Base-by-base conservation (phyloP, 2,888 invertebrate genomes). In the Tenthredo distinguenda region DNA sequence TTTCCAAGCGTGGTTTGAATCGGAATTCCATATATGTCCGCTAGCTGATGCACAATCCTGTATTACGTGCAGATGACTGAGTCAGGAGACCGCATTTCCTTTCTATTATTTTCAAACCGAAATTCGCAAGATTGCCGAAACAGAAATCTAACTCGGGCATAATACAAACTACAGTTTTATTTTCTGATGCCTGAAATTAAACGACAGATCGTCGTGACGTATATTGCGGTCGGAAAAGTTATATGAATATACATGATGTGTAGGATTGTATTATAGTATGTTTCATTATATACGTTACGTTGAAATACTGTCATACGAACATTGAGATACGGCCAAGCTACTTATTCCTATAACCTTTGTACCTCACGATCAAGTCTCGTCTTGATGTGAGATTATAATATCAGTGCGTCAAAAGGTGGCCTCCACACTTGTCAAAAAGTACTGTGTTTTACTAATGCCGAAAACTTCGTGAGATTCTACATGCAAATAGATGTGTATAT, bases 351-450 rank as follows among this genome's bases (percentile, higher is more conserved):
- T 37, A 34, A 77, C 6, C 55, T 31, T 31, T 77, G 34, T 77
- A 77, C 26, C 50, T 34, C 50, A 50, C 47, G 50, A 55, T 55
- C 55, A 55, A 55, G 55, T 55, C 7, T n/a, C 50, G 34, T 9
- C 55, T 31, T n/a, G 55, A 31, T 26, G 76, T 34, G 34, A 77
- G 77, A 77, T 77, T 77, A 77, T 34, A 50, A 77, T 77, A 77
- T 77, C 50, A 26, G 7, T 77, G 5, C 77, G 47, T 34, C 77
- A 55, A 77, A 31, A 50, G 10, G n/a, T 55, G 50, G 50, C 55
- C 77, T 77, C 50, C 47, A 9, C 4, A 26, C 55, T 31, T 77
- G 31, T 77, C 34, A 7, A 77, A 10, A 12, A 21, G 55, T 77
- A 68, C 18, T 68, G 26, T 21, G 9, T 47, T 76, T 15, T 47